phyloP scores from a whole-genome alignment of 2,888 invertebrate species.

The Dexiosoma caninum region DNA sequence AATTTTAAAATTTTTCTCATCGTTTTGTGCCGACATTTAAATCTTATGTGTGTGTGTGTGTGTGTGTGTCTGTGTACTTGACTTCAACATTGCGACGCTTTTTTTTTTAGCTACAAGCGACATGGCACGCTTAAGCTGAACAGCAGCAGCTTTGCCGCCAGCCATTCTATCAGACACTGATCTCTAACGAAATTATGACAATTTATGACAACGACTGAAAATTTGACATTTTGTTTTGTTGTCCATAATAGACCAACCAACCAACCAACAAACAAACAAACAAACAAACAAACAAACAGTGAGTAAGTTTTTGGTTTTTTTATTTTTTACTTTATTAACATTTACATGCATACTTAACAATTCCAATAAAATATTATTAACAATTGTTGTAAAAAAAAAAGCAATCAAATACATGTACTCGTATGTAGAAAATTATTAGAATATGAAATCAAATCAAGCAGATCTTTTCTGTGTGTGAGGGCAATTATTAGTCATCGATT shows the following conservation, averaged over 20 bases:
- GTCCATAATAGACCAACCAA: neutral
- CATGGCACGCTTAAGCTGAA: conserved; percentile 12
- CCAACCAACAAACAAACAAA: neutral
- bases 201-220: conserved; percentile 49
- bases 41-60: conserved; percentile 17
- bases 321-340: too few relatives aligned
- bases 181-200: conserved; percentile 51
- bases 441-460: neutral
- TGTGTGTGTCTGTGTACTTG: conserved; percentile 40
- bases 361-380: neutral
- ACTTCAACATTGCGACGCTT: conserved; percentile 4
- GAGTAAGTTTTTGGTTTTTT: neutral
- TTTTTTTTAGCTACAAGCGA: neutral
- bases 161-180: conserved; percentile 49
- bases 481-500: conserved; percentile 16
- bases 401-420: too few relatives aligned
- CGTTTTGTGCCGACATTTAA: neutral
- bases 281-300: neutral
- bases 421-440: neutral
- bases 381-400: too few relatives aligned
- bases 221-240: conserved; percentile 33
- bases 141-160: neutral
- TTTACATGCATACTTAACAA: too few relatives aligned
- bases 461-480: neutral
- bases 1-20: conserved; percentile 27